These are phyloP conservation scores for Zaprionus capensis DNA, from an alignment of 1,140 invertebrate species.

Conservation along the genomic window DNA sequence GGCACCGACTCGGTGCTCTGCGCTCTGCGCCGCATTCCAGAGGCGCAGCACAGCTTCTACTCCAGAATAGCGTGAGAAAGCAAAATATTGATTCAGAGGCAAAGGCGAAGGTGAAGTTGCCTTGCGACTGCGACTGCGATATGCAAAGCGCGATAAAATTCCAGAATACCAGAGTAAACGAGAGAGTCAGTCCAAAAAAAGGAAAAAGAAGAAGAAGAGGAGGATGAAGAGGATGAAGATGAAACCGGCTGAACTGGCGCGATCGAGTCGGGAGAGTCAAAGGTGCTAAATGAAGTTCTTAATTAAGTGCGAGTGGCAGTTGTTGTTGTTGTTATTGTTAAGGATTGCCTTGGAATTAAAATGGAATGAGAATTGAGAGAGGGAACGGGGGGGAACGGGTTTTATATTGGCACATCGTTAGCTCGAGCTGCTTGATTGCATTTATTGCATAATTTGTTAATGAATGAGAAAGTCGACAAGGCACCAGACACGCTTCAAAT, in stretches of 20 bases:
- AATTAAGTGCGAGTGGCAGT: conserved; percentile 68
- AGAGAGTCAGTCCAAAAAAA: conserved; percentile 1
- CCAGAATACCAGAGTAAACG: conserved; percentile 48
- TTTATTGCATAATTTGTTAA: conserved; percentile 82
- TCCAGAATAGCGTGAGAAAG: conserved; percentile 77
- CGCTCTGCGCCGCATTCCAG: conserved; percentile 63
- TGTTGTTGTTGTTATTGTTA: conserved; percentile 10
- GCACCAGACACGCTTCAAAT: conserved; percentile 53
- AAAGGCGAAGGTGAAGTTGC: background rate
- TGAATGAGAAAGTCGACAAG: conserved; percentile 44
- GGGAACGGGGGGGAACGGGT: conserved; percentile 43
- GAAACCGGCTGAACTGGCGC: conserved; percentile 37
- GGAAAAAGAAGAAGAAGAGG: background rate
- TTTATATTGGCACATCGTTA: conserved; percentile 80
- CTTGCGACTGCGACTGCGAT: conserved; percentile 38
- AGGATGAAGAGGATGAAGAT: conserved; percentile 2
- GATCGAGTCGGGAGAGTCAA: conserved; percentile 29
- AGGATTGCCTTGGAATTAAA: conserved; percentile 46
- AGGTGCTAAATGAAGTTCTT: conserved; percentile 82
- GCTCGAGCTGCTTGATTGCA: conserved; percentile 60
- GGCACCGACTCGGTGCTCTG: conserved; percentile 37
- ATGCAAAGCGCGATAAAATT: conserved; percentile 83
- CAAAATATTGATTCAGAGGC: conserved; percentile 80
- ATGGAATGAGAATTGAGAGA: conserved; percentile 16
- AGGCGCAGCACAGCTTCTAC: conserved; percentile 46